Evolutionary conservation across 2,113 vertebrate species (phyloP), one percentile per base, ranked within the genome.

Genomic region (Anoplopoma fimbria): DNA sequence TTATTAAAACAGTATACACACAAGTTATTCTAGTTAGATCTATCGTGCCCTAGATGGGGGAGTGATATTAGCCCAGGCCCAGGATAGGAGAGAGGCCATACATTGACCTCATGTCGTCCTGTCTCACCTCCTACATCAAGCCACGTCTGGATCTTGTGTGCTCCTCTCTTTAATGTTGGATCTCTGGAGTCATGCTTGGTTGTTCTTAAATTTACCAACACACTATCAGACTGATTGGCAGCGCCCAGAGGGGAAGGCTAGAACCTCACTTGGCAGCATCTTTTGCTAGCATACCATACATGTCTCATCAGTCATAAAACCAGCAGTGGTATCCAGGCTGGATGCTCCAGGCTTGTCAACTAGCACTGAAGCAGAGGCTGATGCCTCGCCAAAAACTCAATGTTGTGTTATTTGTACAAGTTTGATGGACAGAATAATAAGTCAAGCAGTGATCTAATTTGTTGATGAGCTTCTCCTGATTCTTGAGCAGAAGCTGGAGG

Each of bases 301-400:
- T 58, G 72, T 74, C 75, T 40, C 69, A 72, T 84, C 87, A 85
- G 62, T 69, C 74, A 77, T 33, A 82, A 80, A 63, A 60, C 45
- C 55, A 0, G 36, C 82, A 76, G 62, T 19, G 25, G 9, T 31
- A 74, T 71, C 68, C 65, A 72, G 75, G 68, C 65, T 68, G 27
- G 51, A 69, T 70, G 64, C 74, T 71, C 62, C 38, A 13, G 60
- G 45, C 67, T 82, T 75, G 70, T 82, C 69, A 77, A 63, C 62
- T 9, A 9, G 29, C 53, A 67, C 68, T 38, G 57, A 73, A 65
- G 57, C 36, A 77, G 33, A 65, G 63, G 40, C 34, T n/a, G 57
- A 81, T 57, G 36, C 67, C 42, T 76, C 23, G 70, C 64, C 79
- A 79, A 58, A 61, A 60, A 68, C 47, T 58, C 31, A 27, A 14